Percentiles rank a stretch among this genome's conserved stretches.
These are phyloP conservation scores for Eupithecia abbreviata DNA, from an alignment of 2,888 invertebrate genomes.

Conservation along the genomic window DNA sequence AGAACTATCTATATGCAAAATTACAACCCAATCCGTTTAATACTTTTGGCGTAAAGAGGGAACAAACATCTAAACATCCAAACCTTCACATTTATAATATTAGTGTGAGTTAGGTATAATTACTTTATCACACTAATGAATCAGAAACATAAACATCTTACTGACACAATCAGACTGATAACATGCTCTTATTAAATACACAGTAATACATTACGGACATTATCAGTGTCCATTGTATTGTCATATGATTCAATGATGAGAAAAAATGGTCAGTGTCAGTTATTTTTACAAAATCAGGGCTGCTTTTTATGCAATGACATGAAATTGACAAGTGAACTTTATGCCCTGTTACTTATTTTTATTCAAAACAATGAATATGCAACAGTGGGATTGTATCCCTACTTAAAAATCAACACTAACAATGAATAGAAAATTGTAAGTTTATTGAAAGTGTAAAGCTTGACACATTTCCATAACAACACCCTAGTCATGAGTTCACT, in stretches of 20 bases:
- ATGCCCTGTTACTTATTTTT: constrained; percentile 51
- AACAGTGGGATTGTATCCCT: constrained; percentile 47
- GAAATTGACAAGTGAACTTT: constrained; percentile 67
- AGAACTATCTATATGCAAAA: too few relatives aligned
- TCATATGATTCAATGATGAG: constrained; percentile 34
- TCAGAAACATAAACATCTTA: constrained; percentile 56
- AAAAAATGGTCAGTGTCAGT: constrained; percentile 23
- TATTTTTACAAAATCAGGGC: constrained; percentile 59
- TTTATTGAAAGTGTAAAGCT: constrained; percentile 35
- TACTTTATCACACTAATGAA: constrained; percentile 24
- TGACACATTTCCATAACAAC: neutral
- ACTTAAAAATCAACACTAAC: constrained; percentile 49
- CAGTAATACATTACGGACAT: constrained; percentile 49
- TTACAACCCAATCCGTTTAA: too few relatives aligned
- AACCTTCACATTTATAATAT: too few relatives aligned
- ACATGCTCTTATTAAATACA: constrained; percentile 65
- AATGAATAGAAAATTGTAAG: constrained; percentile 79
- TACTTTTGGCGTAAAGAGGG: too few relatives aligned
- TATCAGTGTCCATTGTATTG: constrained; percentile 50
- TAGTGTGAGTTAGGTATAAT: neutral
- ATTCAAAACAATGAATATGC: constrained; percentile 54
- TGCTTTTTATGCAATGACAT: constrained; percentile 59
- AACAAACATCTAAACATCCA: too few relatives aligned
- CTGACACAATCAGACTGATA: constrained; percentile 62
- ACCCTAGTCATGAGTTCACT: neutral